Percentiles rank a stretch among this genome's conserved stretches.
These are phyloP conservation scores for Drosophila siamana DNA, from an alignment of 2,888 invertebrate genomes.

Conservation along the genomic window DNA sequence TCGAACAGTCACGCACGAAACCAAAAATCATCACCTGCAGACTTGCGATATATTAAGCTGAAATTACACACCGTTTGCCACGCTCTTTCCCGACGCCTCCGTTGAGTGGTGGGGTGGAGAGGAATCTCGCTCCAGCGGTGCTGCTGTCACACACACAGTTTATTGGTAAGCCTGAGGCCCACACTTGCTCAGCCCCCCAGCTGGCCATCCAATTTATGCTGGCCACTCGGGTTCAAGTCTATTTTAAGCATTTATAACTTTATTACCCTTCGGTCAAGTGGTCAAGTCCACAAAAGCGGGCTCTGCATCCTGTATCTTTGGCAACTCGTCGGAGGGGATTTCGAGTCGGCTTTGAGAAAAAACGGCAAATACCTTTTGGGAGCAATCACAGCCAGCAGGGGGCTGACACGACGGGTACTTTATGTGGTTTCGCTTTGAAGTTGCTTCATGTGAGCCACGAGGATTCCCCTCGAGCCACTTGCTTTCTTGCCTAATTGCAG, in stretches of 20 bases:
- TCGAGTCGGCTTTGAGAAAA: constrained; percentile 13
- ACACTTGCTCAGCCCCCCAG: constrained; percentile 3
- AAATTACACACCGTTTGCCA: constrained; percentile 51
- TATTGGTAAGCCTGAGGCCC: constrained; percentile 32
- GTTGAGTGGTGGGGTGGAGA: neutral
- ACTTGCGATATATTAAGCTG: constrained; percentile 53
- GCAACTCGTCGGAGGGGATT: constrained; percentile 9
- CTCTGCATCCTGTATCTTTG: constrained; percentile 2
- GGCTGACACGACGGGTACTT: constrained; percentile 43
- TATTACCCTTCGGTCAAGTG: constrained; percentile 65
- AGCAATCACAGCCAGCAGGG: constrained; percentile 57
- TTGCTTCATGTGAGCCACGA: constrained; percentile 1
- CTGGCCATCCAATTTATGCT: constrained; percentile 25
- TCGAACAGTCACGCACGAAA: constrained; percentile 31
- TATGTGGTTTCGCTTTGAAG: constrained; percentile 15
- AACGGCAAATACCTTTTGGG: constrained; percentile 36
- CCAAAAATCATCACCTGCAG: constrained; percentile 69
- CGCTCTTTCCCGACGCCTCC: constrained; percentile 2
- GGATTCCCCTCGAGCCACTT: neutral
- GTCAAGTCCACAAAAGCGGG: constrained; percentile 9
- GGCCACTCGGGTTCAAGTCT: constrained; percentile 44
- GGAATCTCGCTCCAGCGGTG: neutral
- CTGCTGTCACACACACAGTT: constrained; percentile 2
- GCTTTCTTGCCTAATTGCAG: constrained; percentile 50
- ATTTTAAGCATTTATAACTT: constrained; percentile 72